Conservation (phyloP, 2,797 vertebrate genomes). For the Heteromormyrus szaboi region DNA sequence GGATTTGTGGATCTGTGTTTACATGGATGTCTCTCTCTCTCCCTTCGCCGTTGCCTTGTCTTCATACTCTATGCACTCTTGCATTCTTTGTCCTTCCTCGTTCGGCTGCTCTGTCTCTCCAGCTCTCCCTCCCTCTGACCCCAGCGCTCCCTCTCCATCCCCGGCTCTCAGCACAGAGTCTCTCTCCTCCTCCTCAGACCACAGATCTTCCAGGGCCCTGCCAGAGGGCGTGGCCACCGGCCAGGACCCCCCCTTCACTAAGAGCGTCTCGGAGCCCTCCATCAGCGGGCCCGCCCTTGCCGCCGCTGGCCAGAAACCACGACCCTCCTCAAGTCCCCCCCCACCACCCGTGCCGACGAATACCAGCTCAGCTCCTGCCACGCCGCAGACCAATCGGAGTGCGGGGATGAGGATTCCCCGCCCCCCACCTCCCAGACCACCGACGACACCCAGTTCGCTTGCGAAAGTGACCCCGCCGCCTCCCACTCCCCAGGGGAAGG, state of each 20-base stretch:
- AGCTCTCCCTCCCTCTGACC: conserved; percentile 75
- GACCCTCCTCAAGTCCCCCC: conserved; percentile 31
- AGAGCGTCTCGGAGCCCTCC: conserved; percentile 85
- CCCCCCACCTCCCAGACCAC: conserved; percentile 47
- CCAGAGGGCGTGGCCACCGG: conserved; percentile 41
- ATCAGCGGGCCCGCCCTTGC: conserved; percentile 62
- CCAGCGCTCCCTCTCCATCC: conserved; percentile 79
- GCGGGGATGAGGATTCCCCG: conserved; percentile 49
- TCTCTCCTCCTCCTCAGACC: conserved; percentile 70
- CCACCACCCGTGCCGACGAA: conserved; percentile 44
- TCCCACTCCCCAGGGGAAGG: conserved; percentile 56
- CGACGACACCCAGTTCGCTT: conserved; percentile 48
- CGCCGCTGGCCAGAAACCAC: conserved; percentile 40
- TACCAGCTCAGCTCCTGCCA: conserved; percentile 66
- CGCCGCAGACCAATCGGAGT: conserved; percentile 69
- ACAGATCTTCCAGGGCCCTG: conserved; percentile 60
- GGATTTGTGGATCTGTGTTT: conserved; percentile 12
- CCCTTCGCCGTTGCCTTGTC: conserved; percentile 13
- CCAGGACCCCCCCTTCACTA: conserved; percentile 68
- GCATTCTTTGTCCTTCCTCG: not conserved
- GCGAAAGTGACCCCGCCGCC: conserved; percentile 47
- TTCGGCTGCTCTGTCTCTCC: conserved; percentile 31
- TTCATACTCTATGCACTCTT: conserved; percentile 19
- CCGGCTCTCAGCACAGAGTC: conserved; percentile 88
- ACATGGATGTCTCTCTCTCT: conserved; percentile 10